Conservation (phyloP, 2,888 invertebrate genomes). For the Silvanus unidentatus region DNA sequence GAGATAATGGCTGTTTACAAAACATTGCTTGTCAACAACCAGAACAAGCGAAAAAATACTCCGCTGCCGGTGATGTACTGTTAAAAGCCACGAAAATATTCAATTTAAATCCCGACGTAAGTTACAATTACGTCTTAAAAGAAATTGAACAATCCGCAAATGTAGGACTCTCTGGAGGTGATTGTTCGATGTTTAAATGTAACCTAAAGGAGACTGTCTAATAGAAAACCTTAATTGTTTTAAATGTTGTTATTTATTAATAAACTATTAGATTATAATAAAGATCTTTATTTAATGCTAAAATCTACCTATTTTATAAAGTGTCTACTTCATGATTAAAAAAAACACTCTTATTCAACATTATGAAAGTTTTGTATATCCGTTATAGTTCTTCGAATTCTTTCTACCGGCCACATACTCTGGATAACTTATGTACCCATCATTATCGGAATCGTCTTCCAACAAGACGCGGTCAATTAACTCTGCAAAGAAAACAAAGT, state of each 20-base stretch:
- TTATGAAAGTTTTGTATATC: no score
- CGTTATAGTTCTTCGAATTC: no score
- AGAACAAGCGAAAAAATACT: slow-evolving; percentile 64
- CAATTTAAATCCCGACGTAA: slow-evolving; percentile 43
- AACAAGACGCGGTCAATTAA: slow-evolving; percentile 78
- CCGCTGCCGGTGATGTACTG: slow-evolving; percentile 70
- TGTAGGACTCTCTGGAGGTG: slow-evolving; percentile 35
- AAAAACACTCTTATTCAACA: no score
- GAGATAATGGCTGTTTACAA: slow-evolving; percentile 67
- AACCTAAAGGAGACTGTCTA: not conserved
- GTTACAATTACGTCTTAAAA: slow-evolving; percentile 49
- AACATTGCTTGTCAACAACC: slow-evolving; percentile 72
- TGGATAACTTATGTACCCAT: slow-evolving; percentile 80
- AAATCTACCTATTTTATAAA: no score
- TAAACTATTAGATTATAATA: not conserved
- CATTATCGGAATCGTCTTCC: slow-evolving; percentile 77
- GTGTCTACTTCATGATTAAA: no score
- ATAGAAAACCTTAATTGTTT: not conserved
- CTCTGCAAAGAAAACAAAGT: slow-evolving; percentile 52
- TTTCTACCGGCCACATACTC: slow-evolving; percentile 57
- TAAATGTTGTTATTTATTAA: not conserved
- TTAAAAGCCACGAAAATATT: slow-evolving; percentile 65
- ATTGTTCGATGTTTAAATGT: slow-evolving; percentile 36
- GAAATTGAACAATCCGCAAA: slow-evolving; percentile 39
- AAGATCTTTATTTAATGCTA: not conserved